phyloP scores from a whole-genome alignment of 92 coral and sea anemone species.

The Meandrina meandrites region DNA sequence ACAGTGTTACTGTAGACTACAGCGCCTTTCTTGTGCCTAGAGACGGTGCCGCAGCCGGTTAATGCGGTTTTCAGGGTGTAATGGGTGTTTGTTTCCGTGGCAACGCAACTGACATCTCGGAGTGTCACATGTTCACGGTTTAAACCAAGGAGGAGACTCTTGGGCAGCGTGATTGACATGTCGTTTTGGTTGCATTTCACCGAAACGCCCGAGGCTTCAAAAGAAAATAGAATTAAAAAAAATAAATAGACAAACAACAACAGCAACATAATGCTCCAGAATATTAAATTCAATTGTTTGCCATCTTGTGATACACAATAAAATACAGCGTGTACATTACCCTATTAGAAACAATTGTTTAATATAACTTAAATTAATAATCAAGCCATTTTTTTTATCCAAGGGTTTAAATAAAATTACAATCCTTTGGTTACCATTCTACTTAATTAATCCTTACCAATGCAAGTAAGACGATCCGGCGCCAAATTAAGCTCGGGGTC shows the following conservation, averaged over 20 bases:
- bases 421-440: no score
- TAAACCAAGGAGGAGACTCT: conserved; percentile 65
- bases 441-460: background rate
- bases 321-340: no score
- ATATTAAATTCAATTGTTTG: no score
- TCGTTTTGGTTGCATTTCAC: conserved; percentile 60
- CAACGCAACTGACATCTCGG: conserved; percentile 70
- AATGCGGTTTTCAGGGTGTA: conserved; percentile 63
- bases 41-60: conserved; percentile 73
- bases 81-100: conserved; percentile 67
- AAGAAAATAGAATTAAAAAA: background rate
- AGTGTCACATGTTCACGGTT: conserved; percentile 69
- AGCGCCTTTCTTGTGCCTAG: conserved; percentile 56
- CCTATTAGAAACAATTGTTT: no score
- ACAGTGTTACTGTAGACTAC: conserved; percentile 74
- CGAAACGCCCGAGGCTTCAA: conserved; percentile 63
- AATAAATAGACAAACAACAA: no score
- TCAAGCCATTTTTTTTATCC: no score
- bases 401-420: no score
- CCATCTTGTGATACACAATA: no score
- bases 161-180: conserved; percentile 76
- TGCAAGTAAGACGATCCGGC: conserved; percentile 1
- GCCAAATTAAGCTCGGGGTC: conserved; percentile 37
- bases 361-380: no score
- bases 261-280: no score